A percentile compares a stretch with the other conserved stretches of the same genome.
Conservation (phyloP, 2,888 invertebrate genomes). For the Embidobia sp. region DNA sequence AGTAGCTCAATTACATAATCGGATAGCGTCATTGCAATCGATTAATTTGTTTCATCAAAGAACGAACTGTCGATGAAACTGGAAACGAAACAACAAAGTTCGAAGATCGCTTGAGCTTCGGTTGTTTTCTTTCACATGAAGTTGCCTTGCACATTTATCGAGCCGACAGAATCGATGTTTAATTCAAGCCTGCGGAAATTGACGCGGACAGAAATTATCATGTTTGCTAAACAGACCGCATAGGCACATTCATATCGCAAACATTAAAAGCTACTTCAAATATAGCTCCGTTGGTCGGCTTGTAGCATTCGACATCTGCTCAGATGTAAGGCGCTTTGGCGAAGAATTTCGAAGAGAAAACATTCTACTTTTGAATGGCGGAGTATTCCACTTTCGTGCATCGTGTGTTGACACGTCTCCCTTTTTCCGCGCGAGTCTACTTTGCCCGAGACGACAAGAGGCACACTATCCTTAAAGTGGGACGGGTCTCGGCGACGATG, state of each 20-base stretch:
- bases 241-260: constrained; percentile 18
- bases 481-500: constrained; percentile 33
- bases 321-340: constrained; percentile 45
- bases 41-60: too few relatives aligned
- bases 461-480: constrained; percentile 39
- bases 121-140: too few relatives aligned
- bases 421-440: constrained; percentile 59
- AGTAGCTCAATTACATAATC: too few relatives aligned
- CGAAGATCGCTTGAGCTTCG: too few relatives aligned
- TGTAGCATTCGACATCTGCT: constrained; percentile 26
- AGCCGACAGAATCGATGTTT: neutral
- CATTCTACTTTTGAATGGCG: constrained; percentile 51
- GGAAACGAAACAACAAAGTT: too few relatives aligned
- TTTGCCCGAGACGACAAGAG: constrained; percentile 55
- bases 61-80: too few relatives aligned
- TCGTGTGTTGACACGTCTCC: constrained; percentile 51
- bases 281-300: constrained; percentile 7
- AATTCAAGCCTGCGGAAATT: neutral
- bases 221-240: constrained; percentile 4
- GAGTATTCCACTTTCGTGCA: constrained; percentile 53
- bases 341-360: constrained; percentile 42
- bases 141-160: too few relatives aligned
- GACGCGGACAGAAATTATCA: constrained; percentile 3
- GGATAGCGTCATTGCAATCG: too few relatives aligned
- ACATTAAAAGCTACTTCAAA: constrained; percentile 15